phyloP scores from a whole-genome alignment of 2,797 vertebrate genomes.

The Falco cherrug region DNA sequence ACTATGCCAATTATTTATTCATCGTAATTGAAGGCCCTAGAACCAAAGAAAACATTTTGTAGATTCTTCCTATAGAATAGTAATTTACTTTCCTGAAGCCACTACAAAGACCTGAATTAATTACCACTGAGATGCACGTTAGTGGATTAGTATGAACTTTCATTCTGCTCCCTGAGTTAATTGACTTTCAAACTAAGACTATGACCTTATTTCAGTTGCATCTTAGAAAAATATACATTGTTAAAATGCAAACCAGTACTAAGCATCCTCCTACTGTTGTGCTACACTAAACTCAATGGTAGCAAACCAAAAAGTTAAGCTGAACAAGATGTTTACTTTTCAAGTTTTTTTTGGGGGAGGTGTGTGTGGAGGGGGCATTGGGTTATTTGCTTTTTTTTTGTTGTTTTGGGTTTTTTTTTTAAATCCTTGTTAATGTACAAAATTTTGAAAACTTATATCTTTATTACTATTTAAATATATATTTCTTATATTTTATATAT shows the following conservation, averaged over 20 bases:
- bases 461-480: background rate
- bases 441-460: background rate
- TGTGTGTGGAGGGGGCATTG: background rate
- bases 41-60: background rate
- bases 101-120: conserved; percentile 59
- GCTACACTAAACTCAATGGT: background rate
- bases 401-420: background rate
- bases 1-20: conserved; percentile 25
- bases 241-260: background rate
- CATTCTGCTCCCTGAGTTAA: conserved; percentile 28
- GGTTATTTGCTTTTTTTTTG: too few relatives aligned
- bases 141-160: conserved; percentile 48
- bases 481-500: background rate
- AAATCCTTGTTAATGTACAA: background rate
- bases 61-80: background rate
- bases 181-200: conserved; percentile 41
- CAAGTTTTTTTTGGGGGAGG: too few relatives aligned
- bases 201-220: background rate
- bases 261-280: background rate
- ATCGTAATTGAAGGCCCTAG: background rate
- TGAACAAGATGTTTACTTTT: background rate
- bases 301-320: background rate
- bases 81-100: conserved; percentile 54
- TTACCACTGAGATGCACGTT: conserved; percentile 43
- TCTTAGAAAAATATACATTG: background rate